Evolutionary conservation across 2,888 invertebrate species (phyloP), one percentile per base, ranked within the genome.

Genomic region (Amphipyra tragopoginis): DNA sequence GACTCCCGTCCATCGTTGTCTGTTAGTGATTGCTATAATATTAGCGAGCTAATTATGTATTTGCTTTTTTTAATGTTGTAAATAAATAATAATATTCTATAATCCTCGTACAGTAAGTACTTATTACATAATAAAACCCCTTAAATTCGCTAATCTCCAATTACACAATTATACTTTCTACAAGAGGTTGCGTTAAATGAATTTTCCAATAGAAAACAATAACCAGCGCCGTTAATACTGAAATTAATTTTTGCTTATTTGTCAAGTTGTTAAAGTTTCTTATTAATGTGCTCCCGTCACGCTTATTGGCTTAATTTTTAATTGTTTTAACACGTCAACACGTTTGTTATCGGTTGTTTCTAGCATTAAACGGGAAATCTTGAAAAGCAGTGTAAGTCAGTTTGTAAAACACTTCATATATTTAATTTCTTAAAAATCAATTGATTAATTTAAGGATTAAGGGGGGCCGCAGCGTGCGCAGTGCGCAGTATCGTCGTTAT

Each of bases 211-310:
- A 81, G 80, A 81, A 88, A 89, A 77, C 82, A 71, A 79, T 79
- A 79, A 80, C 52, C 56, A 45, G 47, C 59, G 44, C 76, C 61
- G 68, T 74, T 79, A 85, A 87, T 90, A 88, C 77, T 79, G 85
- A 90, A 90, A 90, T 92, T 89, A 93, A 91, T 93, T 91, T 91
- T 87, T 84, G 86, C 87, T 86, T 86, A 91, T 87, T 92, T 93
- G 92, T 92, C 84, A 93, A 91, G 86, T 89, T 90, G 92, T 93
- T 88, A 93, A 92, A 86, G 85, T 85, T 68, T 65, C 53, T 67
- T 75, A 84, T 85, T 92, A 88, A 94, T 86, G 86, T 80, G 77
- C 59, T 88, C 65, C 54, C 84, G 94, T 85, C 85, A 93, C 92
- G 94, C 85, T 75, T 82, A 82, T 84, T 91, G 90, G 71, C 87